Percentiles rank a stretch among this genome's conserved stretches.
Evolutionary conservation across 2,113 vertebrate species (phyloP).

Genomic region (Gambusia affinis): DNA sequence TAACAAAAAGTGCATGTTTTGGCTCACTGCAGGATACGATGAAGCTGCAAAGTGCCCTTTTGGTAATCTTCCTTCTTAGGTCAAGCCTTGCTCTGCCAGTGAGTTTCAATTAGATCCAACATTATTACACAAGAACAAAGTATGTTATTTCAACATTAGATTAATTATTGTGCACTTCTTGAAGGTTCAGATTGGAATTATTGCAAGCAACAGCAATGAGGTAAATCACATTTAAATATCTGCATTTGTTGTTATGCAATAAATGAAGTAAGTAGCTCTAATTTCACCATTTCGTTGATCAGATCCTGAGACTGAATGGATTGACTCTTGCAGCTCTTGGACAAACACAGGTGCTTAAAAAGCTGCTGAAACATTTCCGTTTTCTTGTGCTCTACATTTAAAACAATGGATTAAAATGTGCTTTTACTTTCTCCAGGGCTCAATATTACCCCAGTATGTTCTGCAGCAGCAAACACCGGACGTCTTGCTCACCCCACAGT

Average conservation of each 20-base stretch:
- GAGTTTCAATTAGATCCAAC: constrained; percentile 20
- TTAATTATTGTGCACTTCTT: constrained; percentile 29
- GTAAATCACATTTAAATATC: constrained; percentile 38
- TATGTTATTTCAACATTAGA: background rate
- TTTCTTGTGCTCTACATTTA: background rate
- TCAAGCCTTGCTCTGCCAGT: constrained; percentile 70
- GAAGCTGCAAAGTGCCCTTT: constrained; percentile 55
- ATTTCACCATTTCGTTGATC: constrained; percentile 14
- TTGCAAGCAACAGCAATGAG: constrained; percentile 83
- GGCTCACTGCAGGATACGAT: constrained; percentile 49
- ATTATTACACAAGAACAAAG: background rate
- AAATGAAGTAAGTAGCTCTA: background rate
- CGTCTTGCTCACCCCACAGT: constrained; percentile 69
- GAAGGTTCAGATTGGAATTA: constrained; percentile 76
- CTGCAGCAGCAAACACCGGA: constrained; percentile 76
- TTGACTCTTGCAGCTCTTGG: constrained; percentile 73
- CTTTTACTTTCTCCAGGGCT: constrained; percentile 45
- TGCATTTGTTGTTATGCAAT: background rate
- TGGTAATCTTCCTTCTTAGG: constrained; percentile 63
- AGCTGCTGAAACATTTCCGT: background rate
- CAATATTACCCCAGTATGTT: constrained; percentile 70
- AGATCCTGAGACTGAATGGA: constrained; percentile 76
- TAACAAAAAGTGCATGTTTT: constrained; percentile 3
- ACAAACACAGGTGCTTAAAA: constrained; percentile 62
- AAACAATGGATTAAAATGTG: background rate